Evolutionary conservation across 2,888 invertebrate species (phyloP).

Genomic region (Pseudococcus viburni): DNA sequence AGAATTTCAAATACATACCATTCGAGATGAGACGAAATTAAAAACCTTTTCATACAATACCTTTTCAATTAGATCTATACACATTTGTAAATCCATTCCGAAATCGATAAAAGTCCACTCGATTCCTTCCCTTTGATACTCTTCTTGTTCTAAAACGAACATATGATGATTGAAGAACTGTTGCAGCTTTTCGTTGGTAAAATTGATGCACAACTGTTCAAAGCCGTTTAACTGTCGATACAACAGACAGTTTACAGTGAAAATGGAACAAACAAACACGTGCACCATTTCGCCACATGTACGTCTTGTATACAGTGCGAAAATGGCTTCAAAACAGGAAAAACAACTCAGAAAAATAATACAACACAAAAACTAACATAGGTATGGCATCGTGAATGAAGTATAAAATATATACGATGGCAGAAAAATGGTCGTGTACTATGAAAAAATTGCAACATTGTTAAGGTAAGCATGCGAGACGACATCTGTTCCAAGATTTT

Average conservation of each 20-base stretch:
- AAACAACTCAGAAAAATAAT: slow-evolving; percentile 57
- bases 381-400: background rate
- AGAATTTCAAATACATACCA: background rate
- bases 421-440: background rate
- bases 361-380: slow-evolving; percentile 58
- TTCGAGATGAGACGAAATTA: background rate
- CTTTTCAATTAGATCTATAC: slow-evolving; percentile 93
- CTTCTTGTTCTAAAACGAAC: slow-evolving; percentile 96
- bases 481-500: slow-evolving; percentile 39
- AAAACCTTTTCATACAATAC: slow-evolving; percentile 71
- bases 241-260: slow-evolving; percentile 64
- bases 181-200: slow-evolving; percentile 95
- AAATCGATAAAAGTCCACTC: slow-evolving; percentile 95
- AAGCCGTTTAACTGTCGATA: slow-evolving; percentile 87
- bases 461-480: slow-evolving; percentile 44
- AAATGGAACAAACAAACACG: slow-evolving; percentile 66
- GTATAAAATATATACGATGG: background rate
- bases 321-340: slow-evolving; percentile 30
- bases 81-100: slow-evolving; percentile 92
- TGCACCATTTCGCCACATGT: slow-evolving; percentile 13
- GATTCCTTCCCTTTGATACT: slow-evolving; percentile 93
- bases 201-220: slow-evolving; percentile 97
- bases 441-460: slow-evolving; percentile 51
- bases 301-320: slow-evolving; percentile 65
- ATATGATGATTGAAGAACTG: slow-evolving; percentile 97